Percentiles rank a stretch among this genome's conserved stretches.
Evolutionary conservation across 2,113 vertebrate genomes (phyloP).

Genomic region (Notechis scutatus): DNA sequence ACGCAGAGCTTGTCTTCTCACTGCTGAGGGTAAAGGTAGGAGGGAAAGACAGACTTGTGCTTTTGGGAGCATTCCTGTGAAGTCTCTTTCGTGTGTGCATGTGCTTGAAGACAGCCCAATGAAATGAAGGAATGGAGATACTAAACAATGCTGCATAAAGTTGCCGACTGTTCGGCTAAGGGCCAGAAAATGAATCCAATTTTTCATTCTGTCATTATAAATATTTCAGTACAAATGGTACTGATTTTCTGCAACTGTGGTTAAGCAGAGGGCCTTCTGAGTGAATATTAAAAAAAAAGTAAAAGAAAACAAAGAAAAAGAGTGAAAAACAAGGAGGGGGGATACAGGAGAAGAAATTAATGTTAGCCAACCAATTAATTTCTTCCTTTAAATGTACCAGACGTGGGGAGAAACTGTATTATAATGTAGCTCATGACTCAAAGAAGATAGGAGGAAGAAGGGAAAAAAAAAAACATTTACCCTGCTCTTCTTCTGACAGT

Average conservation of each 20-base stretch:
- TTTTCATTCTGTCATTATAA: slow-evolving; percentile 87
- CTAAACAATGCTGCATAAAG: slow-evolving; percentile 71
- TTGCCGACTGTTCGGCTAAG: slow-evolving; percentile 79
- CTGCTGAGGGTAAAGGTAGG: slow-evolving; percentile 34
- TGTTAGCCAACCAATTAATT: slow-evolving; percentile 76
- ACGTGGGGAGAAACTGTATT: slow-evolving; percentile 68
- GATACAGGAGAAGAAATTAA: slow-evolving; percentile 47
- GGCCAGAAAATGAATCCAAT: slow-evolving; percentile 86
- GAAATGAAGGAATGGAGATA: slow-evolving; percentile 69
- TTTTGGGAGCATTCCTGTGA: slow-evolving; percentile 62
- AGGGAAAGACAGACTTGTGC: slow-evolving; percentile 45
- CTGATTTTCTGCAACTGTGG: slow-evolving; percentile 82
- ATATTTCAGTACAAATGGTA: slow-evolving; percentile 85
- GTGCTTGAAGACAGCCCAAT: slow-evolving; percentile 54
- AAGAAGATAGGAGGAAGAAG: slow-evolving; percentile 62
- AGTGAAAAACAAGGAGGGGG: slow-evolving; percentile 23
- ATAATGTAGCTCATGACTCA: slow-evolving; percentile 71
- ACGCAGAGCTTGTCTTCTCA: slow-evolving; percentile 47
- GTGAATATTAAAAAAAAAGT: slow-evolving; percentile 67
- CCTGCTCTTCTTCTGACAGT: slow-evolving; percentile 85
- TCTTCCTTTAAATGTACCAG: slow-evolving; percentile 67
- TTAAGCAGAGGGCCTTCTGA: slow-evolving; percentile 80
- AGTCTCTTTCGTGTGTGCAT: slow-evolving; percentile 35
- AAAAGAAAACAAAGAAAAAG: slow-evolving; percentile 30
- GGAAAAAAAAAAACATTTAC: slow-evolving; percentile 76